These are phyloP conservation scores for Brachionus manjavacas DNA, from an alignment of 1,140 invertebrate species.

Conservation along the genomic window DNA sequence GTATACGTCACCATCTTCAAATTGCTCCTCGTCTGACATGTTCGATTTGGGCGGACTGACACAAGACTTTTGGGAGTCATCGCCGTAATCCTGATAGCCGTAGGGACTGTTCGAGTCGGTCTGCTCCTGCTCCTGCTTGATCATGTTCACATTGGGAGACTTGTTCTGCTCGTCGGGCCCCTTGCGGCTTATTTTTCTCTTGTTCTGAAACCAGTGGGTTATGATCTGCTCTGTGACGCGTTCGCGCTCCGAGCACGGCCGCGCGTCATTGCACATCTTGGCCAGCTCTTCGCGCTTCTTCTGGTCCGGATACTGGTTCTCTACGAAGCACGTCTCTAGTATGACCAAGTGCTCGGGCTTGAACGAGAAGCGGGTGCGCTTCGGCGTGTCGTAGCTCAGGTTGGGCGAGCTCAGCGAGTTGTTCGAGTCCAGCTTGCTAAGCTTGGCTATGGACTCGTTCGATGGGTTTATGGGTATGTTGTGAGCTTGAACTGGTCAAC, in stretches of 20 bases:
- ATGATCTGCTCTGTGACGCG: conserved; percentile 53
- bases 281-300: conserved; percentile 55
- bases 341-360: conserved; percentile 53
- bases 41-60: neutral
- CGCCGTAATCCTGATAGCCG: neutral
- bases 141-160: conserved; percentile 2
- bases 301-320: conserved; percentile 55
- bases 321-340: conserved; percentile 53
- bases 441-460: neutral
- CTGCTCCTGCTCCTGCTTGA: neutral
- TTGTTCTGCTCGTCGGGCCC: neutral
- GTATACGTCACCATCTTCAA: conserved; percentile 10
- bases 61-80: neutral
- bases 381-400: conserved; percentile 40
- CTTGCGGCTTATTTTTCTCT: conserved; percentile 50
- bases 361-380: conserved; percentile 57
- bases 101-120: neutral
- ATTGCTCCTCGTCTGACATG: neutral
- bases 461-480: neutral
- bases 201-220: conserved; percentile 58
- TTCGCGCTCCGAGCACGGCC: conserved; percentile 44
- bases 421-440: neutral
- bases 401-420: neutral
- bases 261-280: conserved; percentile 52
- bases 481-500: neutral